Evolutionary conservation across 2,113 vertebrate genomes (phyloP), one percentile per base, ranked within the genome.

Genomic region (Chaetodon auriga): DNA sequence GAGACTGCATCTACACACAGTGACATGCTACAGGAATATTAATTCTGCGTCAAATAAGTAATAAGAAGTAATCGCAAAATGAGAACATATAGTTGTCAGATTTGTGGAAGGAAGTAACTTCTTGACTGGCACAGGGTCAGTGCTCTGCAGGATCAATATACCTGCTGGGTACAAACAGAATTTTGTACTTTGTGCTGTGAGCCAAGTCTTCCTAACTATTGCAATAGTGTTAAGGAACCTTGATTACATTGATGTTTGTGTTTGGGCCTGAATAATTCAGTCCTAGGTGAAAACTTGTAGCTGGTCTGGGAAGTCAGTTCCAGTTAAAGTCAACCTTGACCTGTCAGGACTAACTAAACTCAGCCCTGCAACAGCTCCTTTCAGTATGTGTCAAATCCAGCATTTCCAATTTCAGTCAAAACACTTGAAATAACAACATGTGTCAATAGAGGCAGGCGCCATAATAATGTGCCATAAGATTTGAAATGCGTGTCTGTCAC

Each of bases 201-300:
- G 62, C 45, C 78, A 65, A 72, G 49, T 51, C 57, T 51, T 81
- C 43, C 74, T 41, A 68, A 74, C 18, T 14, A 74, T 53, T 78
- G 63, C 73, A 85, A n/a, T 36, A 53, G 60, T 84, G 68, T 80
- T 63, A 53, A 68, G 48, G 66, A 54, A 74, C 74, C 49, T 70
- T 78, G 19, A 63, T 88, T 70, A 45, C 68, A 82, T 85, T 68
- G 54, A 87, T 88, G 72, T 74, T 81, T 84, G 63, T 48, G 43
- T 87, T 81, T 61, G n/a, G 38, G 30, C 21, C 35, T 77, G 51
- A 71, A 79, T 84, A 75, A 80, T 83, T 89, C 25, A 76, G 45
- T 74, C 30, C 19, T 79, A 54, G 57, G 46, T 75, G 54, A 76
- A 87, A 86, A 70, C 61, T 25, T 73, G 66, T 73, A 38, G 51